Conservation (phyloP, 2,888 invertebrate species). For the Nyleta sp. region DNA sequence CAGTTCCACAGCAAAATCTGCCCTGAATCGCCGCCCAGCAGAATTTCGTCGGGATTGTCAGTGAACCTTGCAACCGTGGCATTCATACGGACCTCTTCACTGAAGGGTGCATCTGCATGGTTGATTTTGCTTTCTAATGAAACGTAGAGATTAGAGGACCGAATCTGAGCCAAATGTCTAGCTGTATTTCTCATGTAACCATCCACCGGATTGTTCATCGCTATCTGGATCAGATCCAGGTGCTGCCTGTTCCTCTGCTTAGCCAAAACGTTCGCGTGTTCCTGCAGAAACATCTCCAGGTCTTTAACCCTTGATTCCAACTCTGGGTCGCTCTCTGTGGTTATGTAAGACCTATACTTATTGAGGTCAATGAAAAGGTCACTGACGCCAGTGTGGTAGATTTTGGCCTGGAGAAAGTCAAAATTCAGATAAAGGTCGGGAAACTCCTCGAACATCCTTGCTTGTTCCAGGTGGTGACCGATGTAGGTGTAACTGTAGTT, state of each 20-base stretch:
- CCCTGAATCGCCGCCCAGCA: conserved; percentile 83
- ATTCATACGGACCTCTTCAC: conserved; percentile 84
- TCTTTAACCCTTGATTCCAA: conserved; percentile 83
- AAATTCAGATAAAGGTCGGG: conserved; percentile 86
- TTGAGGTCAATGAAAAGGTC: conserved; percentile 87
- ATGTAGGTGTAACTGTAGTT: conserved; percentile 89
- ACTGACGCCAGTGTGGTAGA: conserved; percentile 87
- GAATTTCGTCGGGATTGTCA: conserved; percentile 80
- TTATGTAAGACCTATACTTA: conserved; percentile 86
- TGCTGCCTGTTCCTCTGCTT: conserved; percentile 84
- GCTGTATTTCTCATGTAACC: conserved; percentile 85
- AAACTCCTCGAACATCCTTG: conserved; percentile 84
- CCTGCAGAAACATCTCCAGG: conserved; percentile 85
- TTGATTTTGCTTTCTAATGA: conserved; percentile 82
- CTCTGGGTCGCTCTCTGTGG: conserved; percentile 82
- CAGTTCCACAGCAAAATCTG: conserved; percentile 85
- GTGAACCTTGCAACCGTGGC: conserved; percentile 85
- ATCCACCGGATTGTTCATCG: conserved; percentile 86
- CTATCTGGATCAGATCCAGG: conserved; percentile 87
- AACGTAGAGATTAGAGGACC: conserved; percentile 84
- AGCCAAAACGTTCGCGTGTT: conserved; percentile 86
- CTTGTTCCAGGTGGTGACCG: conserved; percentile 87
- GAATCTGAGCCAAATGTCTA: conserved; percentile 83
- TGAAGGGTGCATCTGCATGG: conserved; percentile 49
- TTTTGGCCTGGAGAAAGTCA: conserved; percentile 88